Conservation (phyloP, 2,797 vertebrate species). For the Gymnoscopelus braueri region DNA sequence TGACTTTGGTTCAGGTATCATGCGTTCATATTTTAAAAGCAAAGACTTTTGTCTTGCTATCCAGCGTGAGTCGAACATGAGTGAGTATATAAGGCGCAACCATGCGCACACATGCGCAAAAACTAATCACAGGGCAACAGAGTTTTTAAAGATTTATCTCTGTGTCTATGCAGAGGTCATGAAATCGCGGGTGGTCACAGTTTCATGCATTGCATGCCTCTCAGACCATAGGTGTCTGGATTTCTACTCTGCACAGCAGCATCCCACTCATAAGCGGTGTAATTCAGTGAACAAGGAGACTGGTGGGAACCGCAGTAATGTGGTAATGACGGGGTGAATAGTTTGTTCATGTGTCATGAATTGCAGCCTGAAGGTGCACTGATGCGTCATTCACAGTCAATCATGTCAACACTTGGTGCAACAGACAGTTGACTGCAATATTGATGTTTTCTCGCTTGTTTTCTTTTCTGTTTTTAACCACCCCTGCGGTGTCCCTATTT, state of each 20-base stretch:
- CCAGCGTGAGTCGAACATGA: neutral
- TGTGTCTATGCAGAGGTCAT: slow-evolving; percentile 34
- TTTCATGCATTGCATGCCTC: slow-evolving; percentile 41
- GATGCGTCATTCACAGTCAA: slow-evolving; percentile 25
- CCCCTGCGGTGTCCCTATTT: too few relatives aligned
- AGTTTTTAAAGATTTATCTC: slow-evolving; percentile 36
- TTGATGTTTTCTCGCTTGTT: slow-evolving; percentile 22
- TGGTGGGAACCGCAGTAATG: slow-evolving; percentile 26
- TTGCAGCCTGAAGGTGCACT: slow-evolving; percentile 15
- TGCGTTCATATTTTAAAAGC: neutral
- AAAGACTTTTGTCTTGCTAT: neutral
- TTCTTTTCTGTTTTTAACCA: neutral
- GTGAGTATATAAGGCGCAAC: neutral
- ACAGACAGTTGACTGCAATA: neutral
- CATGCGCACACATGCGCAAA: neutral
- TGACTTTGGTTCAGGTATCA: neutral
- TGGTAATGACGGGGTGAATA: slow-evolving; percentile 31
- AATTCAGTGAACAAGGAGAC: slow-evolving; percentile 48
- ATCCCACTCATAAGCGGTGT: slow-evolving; percentile 37
- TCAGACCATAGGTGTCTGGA: slow-evolving; percentile 56
- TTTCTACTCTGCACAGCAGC: slow-evolving; percentile 54
- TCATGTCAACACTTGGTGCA: slow-evolving; percentile 16
- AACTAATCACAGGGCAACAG: neutral
- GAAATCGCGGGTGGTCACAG: slow-evolving; percentile 62
- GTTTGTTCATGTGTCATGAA: slow-evolving; percentile 23